Conservation (phyloP, 2,888 invertebrate species). For the Cremastinae sp. region DNA sequence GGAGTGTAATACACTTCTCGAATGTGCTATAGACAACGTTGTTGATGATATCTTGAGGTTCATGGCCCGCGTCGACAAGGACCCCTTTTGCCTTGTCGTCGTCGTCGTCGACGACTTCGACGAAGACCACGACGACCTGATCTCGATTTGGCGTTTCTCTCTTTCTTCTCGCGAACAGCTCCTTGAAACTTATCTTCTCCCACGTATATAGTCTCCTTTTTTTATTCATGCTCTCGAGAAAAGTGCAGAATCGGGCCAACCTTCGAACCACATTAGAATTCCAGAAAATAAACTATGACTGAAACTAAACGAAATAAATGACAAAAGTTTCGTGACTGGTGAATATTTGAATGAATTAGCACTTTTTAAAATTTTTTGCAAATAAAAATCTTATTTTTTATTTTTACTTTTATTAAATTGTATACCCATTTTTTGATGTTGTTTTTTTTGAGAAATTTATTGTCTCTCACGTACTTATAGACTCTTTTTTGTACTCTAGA, state of each 20-base stretch:
- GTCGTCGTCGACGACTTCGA: conserved; percentile 42
- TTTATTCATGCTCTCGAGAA: background rate
- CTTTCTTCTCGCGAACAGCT: conserved; percentile 19
- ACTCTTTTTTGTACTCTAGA: too few relatives aligned
- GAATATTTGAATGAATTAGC: too few relatives aligned
- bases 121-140: conserved; percentile 54
- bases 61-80: conserved; percentile 47
- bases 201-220: conserved; percentile 17
- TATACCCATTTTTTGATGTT: too few relatives aligned
- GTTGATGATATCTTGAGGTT: conserved; percentile 58
- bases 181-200: conserved; percentile 36
- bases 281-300: too few relatives aligned
- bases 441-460: too few relatives aligned
- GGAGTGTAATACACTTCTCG: background rate
- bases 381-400: too few relatives aligned
- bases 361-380: too few relatives aligned
- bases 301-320: too few relatives aligned
- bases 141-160: conserved; percentile 53
- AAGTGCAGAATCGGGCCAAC: background rate
- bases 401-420: too few relatives aligned
- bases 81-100: conserved; percentile 36
- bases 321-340: too few relatives aligned
- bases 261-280: too few relatives aligned
- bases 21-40: conserved; percentile 20
- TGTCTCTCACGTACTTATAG: too few relatives aligned